Conservation (phyloP, 2,797 vertebrate species). For the Notolepis coatsorum region DNA sequence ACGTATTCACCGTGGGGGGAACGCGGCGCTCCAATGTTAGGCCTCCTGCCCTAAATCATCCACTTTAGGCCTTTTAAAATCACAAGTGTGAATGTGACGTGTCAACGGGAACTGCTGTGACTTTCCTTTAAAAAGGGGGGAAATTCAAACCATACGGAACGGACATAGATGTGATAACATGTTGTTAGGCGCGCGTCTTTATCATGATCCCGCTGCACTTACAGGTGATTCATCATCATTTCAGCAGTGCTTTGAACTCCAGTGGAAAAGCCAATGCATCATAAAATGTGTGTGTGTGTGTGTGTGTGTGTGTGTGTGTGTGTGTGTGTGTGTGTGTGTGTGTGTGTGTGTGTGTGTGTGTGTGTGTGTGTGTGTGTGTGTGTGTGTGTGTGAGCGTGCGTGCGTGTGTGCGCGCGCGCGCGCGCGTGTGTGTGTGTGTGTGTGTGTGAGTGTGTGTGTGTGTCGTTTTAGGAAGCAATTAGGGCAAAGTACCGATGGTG, state of each 20-base stretch:
- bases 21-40: background rate
- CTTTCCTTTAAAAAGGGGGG: conserved; percentile 21
- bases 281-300: conserved; percentile 32
- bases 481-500: conserved; percentile 61
- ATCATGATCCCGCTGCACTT: conserved; percentile 15
- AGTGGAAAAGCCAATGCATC: conserved; percentile 46
- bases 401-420: conserved; percentile 34
- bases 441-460: conserved; percentile 28
- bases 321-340: too few relatives aligned
- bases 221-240: conserved; percentile 50
- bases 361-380: background rate
- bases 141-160: conserved; percentile 23
- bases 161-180: conserved; percentile 19
- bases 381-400: conserved; percentile 25
- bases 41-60: conserved; percentile 20
- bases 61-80: conserved; percentile 36
- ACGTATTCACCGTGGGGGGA: conserved; percentile 28
- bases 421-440: conserved; percentile 22
- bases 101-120: conserved; percentile 11
- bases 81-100: conserved; percentile 37
- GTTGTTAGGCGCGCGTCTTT: conserved; percentile 2
- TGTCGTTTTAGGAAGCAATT: conserved; percentile 72
- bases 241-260: conserved; percentile 48
- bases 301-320: conserved; percentile 11
- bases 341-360: background rate